Percentiles rank a stretch among this genome's conserved stretches.
Conservation (phyloP, 2,888 invertebrate species). For the Drosophila nigricruria region DNA sequence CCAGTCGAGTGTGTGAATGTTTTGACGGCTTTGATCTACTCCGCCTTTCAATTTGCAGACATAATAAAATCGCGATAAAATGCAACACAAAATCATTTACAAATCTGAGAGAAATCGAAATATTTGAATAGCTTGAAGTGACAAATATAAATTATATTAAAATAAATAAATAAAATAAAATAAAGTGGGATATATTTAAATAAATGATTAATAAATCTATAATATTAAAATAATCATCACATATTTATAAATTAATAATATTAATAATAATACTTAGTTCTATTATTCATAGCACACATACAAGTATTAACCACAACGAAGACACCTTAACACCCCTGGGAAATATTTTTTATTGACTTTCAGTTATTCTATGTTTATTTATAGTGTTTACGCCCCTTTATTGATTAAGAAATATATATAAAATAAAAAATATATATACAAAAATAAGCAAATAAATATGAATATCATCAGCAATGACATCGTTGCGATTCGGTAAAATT, state of each 20-base stretch:
- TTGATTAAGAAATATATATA: neutral
- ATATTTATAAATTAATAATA: no score
- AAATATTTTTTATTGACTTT: neutral
- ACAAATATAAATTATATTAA: no score
- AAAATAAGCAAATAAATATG: neutral
- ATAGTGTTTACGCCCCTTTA: neutral
- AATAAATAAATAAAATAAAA: no score
- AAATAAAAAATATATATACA: neutral
- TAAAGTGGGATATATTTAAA: no score
- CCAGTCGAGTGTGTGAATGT: slow-evolving; percentile 24
- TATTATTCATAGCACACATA: no score
- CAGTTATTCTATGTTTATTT: neutral
- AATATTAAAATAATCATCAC: no score
- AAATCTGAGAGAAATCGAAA: neutral
- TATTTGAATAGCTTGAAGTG: neutral
- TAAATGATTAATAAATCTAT: no score
- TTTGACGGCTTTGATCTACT: slow-evolving; percentile 29
- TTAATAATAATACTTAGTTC: no score
- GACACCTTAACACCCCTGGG: neutral
- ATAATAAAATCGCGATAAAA: neutral
- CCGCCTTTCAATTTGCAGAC: slow-evolving; percentile 24
- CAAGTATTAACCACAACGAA: neutral
- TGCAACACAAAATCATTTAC: neutral
- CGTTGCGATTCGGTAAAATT: neutral
- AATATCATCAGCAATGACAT: neutral